phyloP scores from a whole-genome alignment of 2,797 vertebrate species.

The Tauraco hartlaubi region DNA sequence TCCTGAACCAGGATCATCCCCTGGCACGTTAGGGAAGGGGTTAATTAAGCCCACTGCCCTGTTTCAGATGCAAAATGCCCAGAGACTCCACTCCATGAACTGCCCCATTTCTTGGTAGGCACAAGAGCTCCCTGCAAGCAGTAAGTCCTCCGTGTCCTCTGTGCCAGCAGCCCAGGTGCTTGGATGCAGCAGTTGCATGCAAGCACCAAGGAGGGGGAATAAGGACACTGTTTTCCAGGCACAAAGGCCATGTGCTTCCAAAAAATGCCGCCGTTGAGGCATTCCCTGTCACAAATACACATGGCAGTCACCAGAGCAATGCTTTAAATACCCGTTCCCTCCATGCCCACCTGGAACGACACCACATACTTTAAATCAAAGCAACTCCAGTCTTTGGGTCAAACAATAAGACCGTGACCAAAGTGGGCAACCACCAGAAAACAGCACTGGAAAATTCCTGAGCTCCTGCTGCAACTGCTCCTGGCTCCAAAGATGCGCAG shows the following conservation, averaged over 20 bases:
- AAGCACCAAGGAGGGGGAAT: not conserved
- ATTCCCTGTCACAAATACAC: not conserved
- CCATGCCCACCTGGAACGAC: not conserved
- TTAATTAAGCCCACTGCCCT: not conserved
- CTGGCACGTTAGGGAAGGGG: not conserved
- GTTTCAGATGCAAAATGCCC: not conserved
- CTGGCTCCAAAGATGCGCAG: not conserved
- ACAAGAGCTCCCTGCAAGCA: not conserved
- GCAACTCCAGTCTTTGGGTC: not conserved
- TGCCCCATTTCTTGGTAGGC: not conserved
- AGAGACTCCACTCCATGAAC: not conserved
- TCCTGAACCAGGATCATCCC: not conserved
- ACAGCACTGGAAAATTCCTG: not conserved
- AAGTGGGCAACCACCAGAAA: not conserved
- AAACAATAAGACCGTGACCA: not conserved
- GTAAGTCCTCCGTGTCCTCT: not conserved
- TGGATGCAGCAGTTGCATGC: accelerated
- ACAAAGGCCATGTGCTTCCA: not conserved
- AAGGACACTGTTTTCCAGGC: not conserved
- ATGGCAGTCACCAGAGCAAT: not conserved
- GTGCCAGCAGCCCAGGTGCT: not conserved
- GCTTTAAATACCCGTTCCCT: not conserved
- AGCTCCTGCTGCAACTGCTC: not conserved
- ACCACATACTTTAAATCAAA: not conserved
- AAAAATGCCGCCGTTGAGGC: not conserved